Conservation (phyloP, 2,888 invertebrate species). For the Epiblema foenella region DNA sequence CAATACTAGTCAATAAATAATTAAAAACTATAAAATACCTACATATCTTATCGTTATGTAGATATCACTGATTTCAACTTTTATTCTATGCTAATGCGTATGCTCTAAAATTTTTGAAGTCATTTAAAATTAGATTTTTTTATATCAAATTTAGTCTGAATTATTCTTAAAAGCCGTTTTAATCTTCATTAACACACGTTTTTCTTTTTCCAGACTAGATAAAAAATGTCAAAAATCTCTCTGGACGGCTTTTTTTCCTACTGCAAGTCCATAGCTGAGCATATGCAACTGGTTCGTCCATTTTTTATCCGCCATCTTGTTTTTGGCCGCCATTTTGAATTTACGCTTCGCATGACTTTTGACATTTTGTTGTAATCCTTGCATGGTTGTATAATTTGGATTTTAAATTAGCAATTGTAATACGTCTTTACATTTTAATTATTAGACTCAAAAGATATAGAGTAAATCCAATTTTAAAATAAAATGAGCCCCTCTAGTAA, state of each 20-base stretch:
- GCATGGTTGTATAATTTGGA: conserved; percentile 2
- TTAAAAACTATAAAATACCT: neutral
- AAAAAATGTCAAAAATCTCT: conserved; percentile 81
- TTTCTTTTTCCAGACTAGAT: conserved; percentile 79
- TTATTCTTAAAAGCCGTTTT: conserved; percentile 21
- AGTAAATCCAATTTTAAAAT: too few species aligned
- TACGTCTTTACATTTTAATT: too few species aligned
- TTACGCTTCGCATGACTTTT: conserved; percentile 45
- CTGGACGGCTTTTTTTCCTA: conserved; percentile 84
- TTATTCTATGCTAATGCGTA: neutral
- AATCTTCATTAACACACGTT: conserved; percentile 52
- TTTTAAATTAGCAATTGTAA: neutral
- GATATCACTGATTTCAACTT: neutral
- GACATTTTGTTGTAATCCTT: conserved; percentile 23
- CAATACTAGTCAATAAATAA: neutral
- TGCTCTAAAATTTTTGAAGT: neutral
- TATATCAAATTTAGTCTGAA: too few species aligned
- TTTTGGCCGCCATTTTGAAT: conserved; percentile 58
- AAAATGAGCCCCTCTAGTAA: too few species aligned
- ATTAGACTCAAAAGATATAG: too few species aligned
- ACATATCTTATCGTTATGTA: neutral
- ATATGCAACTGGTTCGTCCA: conserved; percentile 84
- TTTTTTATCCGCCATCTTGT: conserved; percentile 62
- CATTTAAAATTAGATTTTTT: neutral
- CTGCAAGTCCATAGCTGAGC: conserved; percentile 85